Evolutionary conservation across 2,888 invertebrate genomes (phyloP).

Genomic region (Pocota personata): DNA sequence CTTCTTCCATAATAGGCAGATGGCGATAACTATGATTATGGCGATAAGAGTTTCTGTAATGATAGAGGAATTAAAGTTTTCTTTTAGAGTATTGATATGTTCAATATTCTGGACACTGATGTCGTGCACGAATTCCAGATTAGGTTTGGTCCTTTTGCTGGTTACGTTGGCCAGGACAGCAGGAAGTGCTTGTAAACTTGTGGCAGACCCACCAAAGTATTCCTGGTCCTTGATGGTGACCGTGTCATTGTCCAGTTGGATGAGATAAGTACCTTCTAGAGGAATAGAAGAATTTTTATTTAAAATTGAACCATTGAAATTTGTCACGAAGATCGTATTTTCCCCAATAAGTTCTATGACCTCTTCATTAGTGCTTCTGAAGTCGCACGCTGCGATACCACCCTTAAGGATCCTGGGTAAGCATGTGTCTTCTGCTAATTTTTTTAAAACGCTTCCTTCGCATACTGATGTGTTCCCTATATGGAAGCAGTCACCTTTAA

Average conservation of each 20-base stretch:
- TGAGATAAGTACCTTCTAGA: background rate
- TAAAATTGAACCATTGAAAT: background rate
- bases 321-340: background rate
- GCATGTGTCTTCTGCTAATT: background rate
- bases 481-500: background rate
- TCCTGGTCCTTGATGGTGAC: too few species aligned
- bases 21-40: too few species aligned
- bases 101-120: background rate
- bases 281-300: slow-evolving; percentile 1
- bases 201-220: too few species aligned
- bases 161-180: slow-evolving; percentile 18
- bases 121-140: background rate
- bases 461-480: background rate
- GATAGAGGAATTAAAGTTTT: slow-evolving; percentile 3
- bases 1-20: background rate
- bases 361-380: background rate
- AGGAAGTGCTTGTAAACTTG: slow-evolving; percentile 22
- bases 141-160: background rate
- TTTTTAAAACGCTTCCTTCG: background rate
- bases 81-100: slow-evolving; percentile 2
- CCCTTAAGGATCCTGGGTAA: background rate
- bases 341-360: background rate
- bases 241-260: background rate
- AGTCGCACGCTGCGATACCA: background rate
- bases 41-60: background rate